Percentiles rank a stretch among this genome's conserved stretches.
phyloP scores from a whole-genome alignment of 2,797 vertebrate genomes.

The Allobates femoralis region DNA sequence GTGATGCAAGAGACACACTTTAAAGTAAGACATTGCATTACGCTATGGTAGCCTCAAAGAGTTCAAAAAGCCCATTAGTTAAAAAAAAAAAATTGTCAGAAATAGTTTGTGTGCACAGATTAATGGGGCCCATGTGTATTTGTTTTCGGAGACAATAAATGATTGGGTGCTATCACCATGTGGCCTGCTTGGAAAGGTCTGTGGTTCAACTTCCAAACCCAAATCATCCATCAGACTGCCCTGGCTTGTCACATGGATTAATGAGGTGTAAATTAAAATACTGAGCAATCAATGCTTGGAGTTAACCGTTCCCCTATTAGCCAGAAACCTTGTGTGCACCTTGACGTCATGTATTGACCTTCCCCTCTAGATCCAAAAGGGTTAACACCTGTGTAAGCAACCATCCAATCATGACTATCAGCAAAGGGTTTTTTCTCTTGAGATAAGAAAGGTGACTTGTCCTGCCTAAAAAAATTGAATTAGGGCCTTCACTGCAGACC shows the following conservation, averaged over 20 bases:
- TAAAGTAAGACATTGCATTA: background rate
- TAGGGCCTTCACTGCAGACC: slow-evolving; percentile 34
- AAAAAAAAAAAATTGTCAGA: background rate
- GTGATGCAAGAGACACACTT: too few relatives aligned
- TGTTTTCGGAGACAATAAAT: slow-evolving; percentile 38
- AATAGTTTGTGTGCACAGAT: slow-evolving; percentile 18
- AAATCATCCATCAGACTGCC: slow-evolving; percentile 49
- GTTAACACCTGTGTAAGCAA: slow-evolving; percentile 55
- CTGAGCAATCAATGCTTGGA: slow-evolving; percentile 37
- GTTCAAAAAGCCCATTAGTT: slow-evolving; percentile 23
- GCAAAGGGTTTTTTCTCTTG: slow-evolving; percentile 43
- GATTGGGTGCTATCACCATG: slow-evolving; percentile 47
- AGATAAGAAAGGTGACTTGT: slow-evolving; percentile 62
- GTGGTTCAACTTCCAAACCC: slow-evolving; percentile 31
- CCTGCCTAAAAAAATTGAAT: slow-evolving; percentile 45
- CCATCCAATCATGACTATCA: slow-evolving; percentile 38
- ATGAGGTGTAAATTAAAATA: slow-evolving; percentile 60
- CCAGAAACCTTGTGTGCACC: background rate
- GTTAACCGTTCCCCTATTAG: slow-evolving; percentile 17
- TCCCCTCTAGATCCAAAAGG: slow-evolving; percentile 21
- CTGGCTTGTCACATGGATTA: slow-evolving; percentile 56
- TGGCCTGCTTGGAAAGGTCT: slow-evolving; percentile 20
- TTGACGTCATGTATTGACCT: slow-evolving; percentile 30
- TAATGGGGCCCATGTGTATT: slow-evolving; percentile 51
- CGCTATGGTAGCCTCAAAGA: background rate